These are phyloP conservation scores for Ophioderma brevispina DNA, from an alignment of 35 echinoderm and acorn worm genomes.

Conservation along the genomic window DNA sequence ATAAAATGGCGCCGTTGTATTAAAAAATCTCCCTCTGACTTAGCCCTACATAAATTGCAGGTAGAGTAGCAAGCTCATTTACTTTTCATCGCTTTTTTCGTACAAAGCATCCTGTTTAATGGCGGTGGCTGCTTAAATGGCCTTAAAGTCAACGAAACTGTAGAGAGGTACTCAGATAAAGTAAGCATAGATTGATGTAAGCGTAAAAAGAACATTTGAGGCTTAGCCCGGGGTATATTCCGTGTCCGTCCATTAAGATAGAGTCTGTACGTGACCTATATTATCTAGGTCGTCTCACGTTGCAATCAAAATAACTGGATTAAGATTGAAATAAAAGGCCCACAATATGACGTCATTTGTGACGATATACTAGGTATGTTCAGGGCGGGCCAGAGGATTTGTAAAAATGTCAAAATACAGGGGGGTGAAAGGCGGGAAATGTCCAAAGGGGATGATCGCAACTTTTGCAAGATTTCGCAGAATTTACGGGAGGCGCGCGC, in stretches of 20 bases:
- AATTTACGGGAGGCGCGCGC: no score
- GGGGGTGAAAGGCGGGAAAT: no score
- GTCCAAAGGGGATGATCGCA: no score
- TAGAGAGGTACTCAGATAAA: not conserved
- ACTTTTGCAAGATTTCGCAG: no score
- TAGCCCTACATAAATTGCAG: not conserved
- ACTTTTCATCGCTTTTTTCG: not conserved
- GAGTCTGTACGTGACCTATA: not conserved
- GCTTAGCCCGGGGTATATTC: not conserved
- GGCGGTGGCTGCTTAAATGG: conserved; percentile 1
- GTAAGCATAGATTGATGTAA: conserved; percentile 10
- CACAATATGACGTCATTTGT: no score
- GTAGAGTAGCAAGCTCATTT: not conserved
- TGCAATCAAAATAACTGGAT: not conserved
- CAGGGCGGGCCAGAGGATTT: no score
- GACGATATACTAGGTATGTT: no score
- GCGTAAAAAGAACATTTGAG: not conserved
- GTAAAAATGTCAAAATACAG: no score
- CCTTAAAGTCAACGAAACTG: not conserved
- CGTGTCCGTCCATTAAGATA: not conserved
- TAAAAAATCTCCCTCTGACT: not conserved
- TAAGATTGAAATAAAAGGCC: not conserved
- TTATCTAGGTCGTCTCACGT: not conserved
- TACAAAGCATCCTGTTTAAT: not conserved
- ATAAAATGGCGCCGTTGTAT: not conserved